Conservation (phyloP, 2,888 invertebrate genomes). For the Drosophila niveifrons region DNA sequence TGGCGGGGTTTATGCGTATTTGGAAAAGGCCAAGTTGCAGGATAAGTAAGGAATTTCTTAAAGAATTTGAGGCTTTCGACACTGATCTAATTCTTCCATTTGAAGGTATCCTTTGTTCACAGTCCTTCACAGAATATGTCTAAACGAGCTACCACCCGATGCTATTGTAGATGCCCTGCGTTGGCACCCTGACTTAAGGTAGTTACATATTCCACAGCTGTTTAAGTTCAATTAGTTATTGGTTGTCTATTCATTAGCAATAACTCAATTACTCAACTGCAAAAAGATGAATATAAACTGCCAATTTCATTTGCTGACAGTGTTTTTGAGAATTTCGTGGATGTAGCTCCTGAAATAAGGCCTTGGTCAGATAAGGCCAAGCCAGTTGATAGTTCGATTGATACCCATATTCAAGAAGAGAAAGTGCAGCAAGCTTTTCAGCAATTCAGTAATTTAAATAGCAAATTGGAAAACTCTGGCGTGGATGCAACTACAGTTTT, state of each 20-base stretch:
- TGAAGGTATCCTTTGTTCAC: conserved; percentile 96
- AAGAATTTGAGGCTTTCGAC: background rate
- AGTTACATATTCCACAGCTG: background rate
- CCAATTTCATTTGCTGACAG: background rate
- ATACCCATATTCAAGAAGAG: background rate
- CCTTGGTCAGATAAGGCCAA: too few relatives aligned
- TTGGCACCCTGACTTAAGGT: conserved; percentile 67
- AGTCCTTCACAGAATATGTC: conserved; percentile 96
- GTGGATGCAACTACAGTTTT: background rate
- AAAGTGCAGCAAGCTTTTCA: conserved; percentile 3
- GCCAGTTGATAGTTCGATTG: background rate
- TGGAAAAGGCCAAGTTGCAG: conserved; percentile 93
- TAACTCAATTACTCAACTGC: conserved; percentile 41
- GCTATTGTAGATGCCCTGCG: conserved; percentile 86
- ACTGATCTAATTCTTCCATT: background rate
- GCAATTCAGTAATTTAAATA: conserved; percentile 7
- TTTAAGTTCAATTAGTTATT: background rate
- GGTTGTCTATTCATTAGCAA: conserved; percentile 20
- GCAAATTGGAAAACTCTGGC: background rate
- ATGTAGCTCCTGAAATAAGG: conserved; percentile 33
- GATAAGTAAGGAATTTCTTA: conserved; percentile 87
- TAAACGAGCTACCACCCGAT: conserved; percentile 88
- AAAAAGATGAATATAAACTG: conserved; percentile 18
- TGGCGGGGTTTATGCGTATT: conserved; percentile 96
- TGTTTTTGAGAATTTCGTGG: conserved; percentile 34